Conservation (phyloP, 1,140 invertebrate genomes). For the Daktulosphaira vitifoliae region DNA sequence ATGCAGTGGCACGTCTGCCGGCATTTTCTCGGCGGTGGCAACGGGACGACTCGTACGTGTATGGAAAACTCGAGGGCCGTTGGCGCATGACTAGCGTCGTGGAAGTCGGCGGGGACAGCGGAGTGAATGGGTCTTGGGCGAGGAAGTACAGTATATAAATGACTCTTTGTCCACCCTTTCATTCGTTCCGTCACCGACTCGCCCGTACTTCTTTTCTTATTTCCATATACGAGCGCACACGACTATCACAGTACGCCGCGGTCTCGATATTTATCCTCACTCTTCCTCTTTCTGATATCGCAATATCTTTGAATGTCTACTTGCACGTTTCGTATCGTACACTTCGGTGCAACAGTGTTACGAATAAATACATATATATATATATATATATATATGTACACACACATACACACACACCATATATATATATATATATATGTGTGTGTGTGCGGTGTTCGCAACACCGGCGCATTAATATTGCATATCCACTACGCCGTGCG, state of each 20-base stretch:
- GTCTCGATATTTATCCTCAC: not conserved
- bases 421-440: too few relatives aligned
- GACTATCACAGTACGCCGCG: not conserved
- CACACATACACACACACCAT: too few relatives aligned
- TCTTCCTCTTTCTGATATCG: not conserved
- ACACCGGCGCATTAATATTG: conserved; percentile 1
- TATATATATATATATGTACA: too few relatives aligned
- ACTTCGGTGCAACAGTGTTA: too few relatives aligned
- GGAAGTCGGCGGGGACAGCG: not conserved
- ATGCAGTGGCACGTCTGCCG: conserved; percentile 14
- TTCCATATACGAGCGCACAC: too few relatives aligned
- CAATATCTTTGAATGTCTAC: too few relatives aligned
- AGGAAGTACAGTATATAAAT: conserved; percentile 13
- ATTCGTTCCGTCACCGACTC: not conserved
- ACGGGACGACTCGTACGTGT: not conserved
- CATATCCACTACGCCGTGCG: conserved; percentile 1
- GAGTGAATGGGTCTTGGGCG: too few relatives aligned
- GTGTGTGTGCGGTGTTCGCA: not conserved
- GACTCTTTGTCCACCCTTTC: conserved; percentile 4
- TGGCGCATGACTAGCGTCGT: conserved; percentile 20
- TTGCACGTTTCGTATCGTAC: too few relatives aligned
- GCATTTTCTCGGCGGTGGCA: not conserved
- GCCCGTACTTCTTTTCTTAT: too few relatives aligned
- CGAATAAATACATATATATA: too few relatives aligned
- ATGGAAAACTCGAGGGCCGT: conserved; percentile 18